Evolutionary conservation across 2,888 invertebrate species (phyloP), one percentile per base, ranked within the genome.

Genomic region (Phoronis australis): DNA sequence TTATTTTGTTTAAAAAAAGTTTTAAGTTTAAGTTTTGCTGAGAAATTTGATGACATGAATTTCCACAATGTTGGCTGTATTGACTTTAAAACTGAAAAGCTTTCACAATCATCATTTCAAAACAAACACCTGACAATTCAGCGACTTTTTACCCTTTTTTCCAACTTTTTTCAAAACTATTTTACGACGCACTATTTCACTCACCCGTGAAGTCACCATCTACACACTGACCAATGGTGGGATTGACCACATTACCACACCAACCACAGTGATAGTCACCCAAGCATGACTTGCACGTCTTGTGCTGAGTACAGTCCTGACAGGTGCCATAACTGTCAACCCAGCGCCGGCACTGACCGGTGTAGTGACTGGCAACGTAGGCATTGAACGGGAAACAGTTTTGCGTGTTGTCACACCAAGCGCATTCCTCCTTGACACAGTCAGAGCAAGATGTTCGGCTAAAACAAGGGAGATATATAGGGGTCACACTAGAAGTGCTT

Each of bases 351-450:
- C 94, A 95, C 68, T 90, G 82, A 0, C 94, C 95, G 77, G 91
- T 93, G 71, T 92, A 90, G 77, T 90, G 93, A 69, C 91, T 89
- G 60, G 91, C 90, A 5, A 92, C 92, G 77, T 94, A 94, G 1
- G 93, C 90, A n/a, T 91, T 88, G 77, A 95, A 94, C 58, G 91
- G 88, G 73, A 95, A 92, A 76, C 95, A 95, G 68, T 90, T 89
- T 56, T 73, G 83, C 0, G 89, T 89, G 23, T 91, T 89, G 71
- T 92, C 90, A 75, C 95, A 95, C 95, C 95, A 95, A 1, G 93
- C 93, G 76, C 95, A 95, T 52, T 91, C 84, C 23, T 90, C 90
- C 42, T 84, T 84, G 66, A 88, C 87, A 70, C 95, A 95, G 47
- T 60, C 61, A 1, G 60, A 50, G 52, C 77, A 77, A 45, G 64